A percentile compares a stretch with the other conserved stretches of the same genome.
Conservation (phyloP, 2,888 invertebrate species). For the Carcina quercana region DNA sequence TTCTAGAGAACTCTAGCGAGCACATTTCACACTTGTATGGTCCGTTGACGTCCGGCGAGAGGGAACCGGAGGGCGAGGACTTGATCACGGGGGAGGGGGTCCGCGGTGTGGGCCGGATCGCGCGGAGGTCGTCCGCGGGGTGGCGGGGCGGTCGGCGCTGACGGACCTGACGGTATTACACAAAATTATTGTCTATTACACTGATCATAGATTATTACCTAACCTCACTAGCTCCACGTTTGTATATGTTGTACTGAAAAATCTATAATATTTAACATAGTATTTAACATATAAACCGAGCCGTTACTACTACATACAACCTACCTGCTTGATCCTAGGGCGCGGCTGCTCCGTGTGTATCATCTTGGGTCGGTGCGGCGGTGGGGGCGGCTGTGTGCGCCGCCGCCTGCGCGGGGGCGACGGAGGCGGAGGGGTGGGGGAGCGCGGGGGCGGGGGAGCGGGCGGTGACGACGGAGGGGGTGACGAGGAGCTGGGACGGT, state of each 20-base stretch:
- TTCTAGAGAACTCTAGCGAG: constrained; percentile 81
- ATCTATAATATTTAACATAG: too few species aligned
- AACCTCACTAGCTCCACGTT: too few species aligned
- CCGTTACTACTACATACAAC: too few species aligned
- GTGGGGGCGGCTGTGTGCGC: constrained; percentile 48
- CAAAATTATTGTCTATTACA: too few species aligned
- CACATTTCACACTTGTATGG: constrained; percentile 90
- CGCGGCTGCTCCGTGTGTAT: constrained; percentile 81
- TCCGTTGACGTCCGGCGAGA: constrained; percentile 42
- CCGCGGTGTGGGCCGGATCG: constrained; percentile 31
- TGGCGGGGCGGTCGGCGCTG: constrained; percentile 49
- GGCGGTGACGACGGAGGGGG: constrained; percentile 19
- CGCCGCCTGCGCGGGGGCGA: constrained; percentile 24
- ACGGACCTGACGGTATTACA: constrained; percentile 26
- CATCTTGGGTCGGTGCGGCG: constrained; percentile 80
- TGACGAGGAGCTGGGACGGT: constrained; percentile 14
- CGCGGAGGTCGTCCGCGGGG: constrained; percentile 56
- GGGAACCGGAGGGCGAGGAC: constrained; percentile 9
- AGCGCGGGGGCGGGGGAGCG: constrained; percentile 67
- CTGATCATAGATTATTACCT: too few species aligned
- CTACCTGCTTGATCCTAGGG: constrained; percentile 78
- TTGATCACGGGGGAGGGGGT: constrained; percentile 13
- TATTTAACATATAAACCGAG: too few species aligned
- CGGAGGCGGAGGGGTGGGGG: constrained; percentile 16
- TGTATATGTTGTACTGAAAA: too few species aligned